Base-by-base conservation (phyloP, 2,797 vertebrate species). In the Centroberyx gerrardi region DNA sequence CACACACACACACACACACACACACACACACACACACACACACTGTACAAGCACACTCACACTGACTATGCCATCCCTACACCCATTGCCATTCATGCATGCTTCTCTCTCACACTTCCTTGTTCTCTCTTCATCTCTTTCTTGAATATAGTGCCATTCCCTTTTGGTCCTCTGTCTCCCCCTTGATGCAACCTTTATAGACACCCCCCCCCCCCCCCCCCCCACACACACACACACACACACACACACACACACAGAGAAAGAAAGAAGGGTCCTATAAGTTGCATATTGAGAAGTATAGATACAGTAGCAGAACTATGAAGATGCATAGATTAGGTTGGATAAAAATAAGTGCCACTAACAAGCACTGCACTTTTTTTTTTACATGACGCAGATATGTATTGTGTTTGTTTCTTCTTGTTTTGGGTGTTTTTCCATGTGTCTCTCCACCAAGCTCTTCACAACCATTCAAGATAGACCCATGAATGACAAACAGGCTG, bases 241-340 rank as follows among this genome's bases (percentile, higher is more conserved):
- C 13, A 40, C 14, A 31, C 22, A 52, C 12, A 14, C n/a, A 42
- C 29, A 54, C 48, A 51, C 82, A 1, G 5, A 68, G 90, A 82
- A 74, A 68, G 65, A 68, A 5, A 89, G 86, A 88, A 87, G 58
- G 75, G 69, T 38, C 72, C 59, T 68, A 85, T 82, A 76, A 36
- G 31, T 75, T 68, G 55, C 71, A 87, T 69, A 85, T 62, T 73
- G 66, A 84, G 80, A 86, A 86, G 74, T 60, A 68, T 52, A 36
- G 90, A 81, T 69, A 88, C 88, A 88, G 90, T 91, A 74, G 60
- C 75, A 74, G 86, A 80, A 63, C 61, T 83, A 65, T 36, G 33
- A 5, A 76, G 76, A 83, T 64, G 61, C 69, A 64, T 74, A 76
- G 69, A 81, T 89, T 77, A 74, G 64, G 76, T 76, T 72, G 76